Evolutionary conservation across 1,140 invertebrate genomes (phyloP).

Genomic region (Caenorhabditis remanei): DNA sequence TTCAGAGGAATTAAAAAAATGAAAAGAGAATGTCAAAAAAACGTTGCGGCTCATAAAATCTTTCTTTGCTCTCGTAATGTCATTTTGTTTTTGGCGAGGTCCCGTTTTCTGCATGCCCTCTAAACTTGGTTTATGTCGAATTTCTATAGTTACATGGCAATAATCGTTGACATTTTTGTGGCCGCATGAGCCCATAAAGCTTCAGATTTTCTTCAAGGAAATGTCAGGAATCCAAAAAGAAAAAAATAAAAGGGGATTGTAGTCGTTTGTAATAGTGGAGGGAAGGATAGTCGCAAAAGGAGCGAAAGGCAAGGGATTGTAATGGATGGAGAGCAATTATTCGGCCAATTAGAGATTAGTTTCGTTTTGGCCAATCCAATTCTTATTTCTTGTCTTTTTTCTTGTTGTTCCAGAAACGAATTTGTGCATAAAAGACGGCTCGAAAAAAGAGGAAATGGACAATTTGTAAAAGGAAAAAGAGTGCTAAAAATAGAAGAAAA

Average conservation of each 20-base stretch:
- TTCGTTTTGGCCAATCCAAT: constrained; percentile 55
- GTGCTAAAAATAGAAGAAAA: neutral
- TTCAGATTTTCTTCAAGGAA: neutral
- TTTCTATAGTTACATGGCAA: constrained; percentile 48
- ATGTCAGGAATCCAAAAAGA: constrained; percentile 10
- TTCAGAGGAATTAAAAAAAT: neutral
- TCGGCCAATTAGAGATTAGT: constrained; percentile 55
- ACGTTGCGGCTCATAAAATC: constrained; percentile 34
- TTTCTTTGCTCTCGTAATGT: constrained; percentile 51
- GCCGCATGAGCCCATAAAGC: constrained; percentile 22
- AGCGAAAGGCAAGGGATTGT: neutral
- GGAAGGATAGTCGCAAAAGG: neutral
- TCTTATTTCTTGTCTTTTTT: constrained; percentile 3
- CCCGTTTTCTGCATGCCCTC: neutral
- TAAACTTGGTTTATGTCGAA: constrained; percentile 32
- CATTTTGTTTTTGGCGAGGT: constrained; percentile 20
- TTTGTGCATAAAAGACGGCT: neutral
- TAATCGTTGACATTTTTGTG: constrained; percentile 7
- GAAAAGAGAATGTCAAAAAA: constrained; percentile 17
- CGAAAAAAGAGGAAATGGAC: constrained; percentile 1
- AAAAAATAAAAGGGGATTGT: neutral
- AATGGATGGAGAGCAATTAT: constrained; percentile 39
- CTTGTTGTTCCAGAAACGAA: constrained; percentile 1
- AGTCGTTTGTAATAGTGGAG: neutral
- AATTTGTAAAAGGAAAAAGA: neutral